Conservation (phyloP, 2,797 vertebrate genomes). For the Masticophis lateralis region DNA sequence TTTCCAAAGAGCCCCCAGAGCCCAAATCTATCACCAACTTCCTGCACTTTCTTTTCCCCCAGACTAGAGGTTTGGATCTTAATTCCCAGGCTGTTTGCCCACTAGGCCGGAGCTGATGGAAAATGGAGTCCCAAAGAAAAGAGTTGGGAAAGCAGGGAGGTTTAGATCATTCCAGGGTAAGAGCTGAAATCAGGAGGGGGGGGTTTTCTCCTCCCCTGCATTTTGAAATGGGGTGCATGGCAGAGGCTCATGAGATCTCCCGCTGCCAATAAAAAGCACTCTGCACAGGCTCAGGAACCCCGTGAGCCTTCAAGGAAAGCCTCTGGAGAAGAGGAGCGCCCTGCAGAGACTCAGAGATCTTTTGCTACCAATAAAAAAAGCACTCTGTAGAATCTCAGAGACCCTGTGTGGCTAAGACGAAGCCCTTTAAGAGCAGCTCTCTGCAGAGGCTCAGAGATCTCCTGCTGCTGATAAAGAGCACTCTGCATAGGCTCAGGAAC, state of each 20-base stretch:
- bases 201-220: background rate
- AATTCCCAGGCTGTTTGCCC: background rate
- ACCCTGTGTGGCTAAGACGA: no score
- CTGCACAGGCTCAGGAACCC: background rate
- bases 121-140: background rate
- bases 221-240: background rate
- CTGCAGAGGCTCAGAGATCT: background rate
- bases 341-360: background rate
- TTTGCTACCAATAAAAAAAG: background rate
- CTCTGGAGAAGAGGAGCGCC: background rate
- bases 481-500: background rate
- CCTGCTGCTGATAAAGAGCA: background rate
- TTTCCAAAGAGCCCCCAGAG: background rate
- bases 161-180: no score
- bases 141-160: background rate
- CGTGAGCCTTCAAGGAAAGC: background rate
- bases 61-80: background rate
- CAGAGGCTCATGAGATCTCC: no score
- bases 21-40: background rate
- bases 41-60: no score
- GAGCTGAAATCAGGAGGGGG: background rate
- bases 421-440: background rate
- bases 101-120: background rate
- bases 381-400: background rate
- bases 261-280: background rate